A percentile compares a stretch with the other conserved stretches of the same genome.
phyloP scores from a whole-genome alignment of 2,888 invertebrate species.

The Mystacides longicornis region DNA sequence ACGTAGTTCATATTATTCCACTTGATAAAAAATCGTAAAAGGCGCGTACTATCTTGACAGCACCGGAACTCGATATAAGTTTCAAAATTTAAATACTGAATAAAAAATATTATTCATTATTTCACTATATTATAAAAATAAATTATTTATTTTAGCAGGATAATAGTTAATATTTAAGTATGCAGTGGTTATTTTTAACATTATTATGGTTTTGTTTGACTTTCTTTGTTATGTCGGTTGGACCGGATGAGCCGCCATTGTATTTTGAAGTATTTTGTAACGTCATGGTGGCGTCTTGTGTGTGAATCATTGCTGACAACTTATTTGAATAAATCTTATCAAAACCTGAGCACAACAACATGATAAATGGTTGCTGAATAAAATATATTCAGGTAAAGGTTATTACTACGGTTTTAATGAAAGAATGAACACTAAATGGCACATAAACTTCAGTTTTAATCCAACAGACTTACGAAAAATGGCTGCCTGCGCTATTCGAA shows the following conservation, averaged over 20 bases:
- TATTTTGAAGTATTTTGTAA: slow-evolving; percentile 28
- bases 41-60: too few species aligned
- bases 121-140: too few species aligned
- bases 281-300: slow-evolving; percentile 46
- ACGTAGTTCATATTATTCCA: too few species aligned
- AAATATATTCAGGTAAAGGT: slow-evolving; percentile 16
- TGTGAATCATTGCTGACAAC: slow-evolving; percentile 47
- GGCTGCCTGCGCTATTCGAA: background rate
- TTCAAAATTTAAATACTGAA: too few species aligned
- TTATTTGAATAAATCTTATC: slow-evolving; percentile 34
- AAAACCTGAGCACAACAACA: slow-evolving; percentile 10
- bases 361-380: slow-evolving; percentile 6
- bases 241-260: background rate
- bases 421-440: background rate
- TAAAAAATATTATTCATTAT: too few species aligned
- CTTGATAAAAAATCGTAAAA: too few species aligned
- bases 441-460: too few species aligned
- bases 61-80: too few species aligned
- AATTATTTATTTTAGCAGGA: too few species aligned
- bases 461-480: background rate
- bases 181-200: too few species aligned
- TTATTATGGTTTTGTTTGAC: too few species aligned
- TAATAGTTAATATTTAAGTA: too few species aligned
- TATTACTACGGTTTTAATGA: background rate
- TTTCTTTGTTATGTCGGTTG: background rate